Base-by-base conservation (phyloP, 2,797 vertebrate genomes). In the Morelia viridis region DNA sequence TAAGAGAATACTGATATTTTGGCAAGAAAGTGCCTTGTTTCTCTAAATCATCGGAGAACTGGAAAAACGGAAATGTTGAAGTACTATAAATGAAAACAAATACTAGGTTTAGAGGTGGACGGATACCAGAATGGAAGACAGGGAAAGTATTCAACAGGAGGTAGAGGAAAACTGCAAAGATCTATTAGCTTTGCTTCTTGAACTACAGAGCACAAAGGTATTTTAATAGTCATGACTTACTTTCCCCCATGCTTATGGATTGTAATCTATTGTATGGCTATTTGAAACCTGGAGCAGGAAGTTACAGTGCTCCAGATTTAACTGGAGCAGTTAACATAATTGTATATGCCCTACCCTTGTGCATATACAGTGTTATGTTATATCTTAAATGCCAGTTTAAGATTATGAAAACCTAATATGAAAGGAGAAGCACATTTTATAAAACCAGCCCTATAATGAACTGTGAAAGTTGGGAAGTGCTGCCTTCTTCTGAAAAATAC, bases 11-110 rank as follows among this genome's bases (percentile, higher is more conserved):
- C 86, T 86, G 56, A 9, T 22, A 31, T 86, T 60, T 31, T 58
- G 56, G 85, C 85, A 58, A 57, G 28, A 86, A 60, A 60, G 10
- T 58, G 31, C 57, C 56, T 86, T 35, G n/a, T 93, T 93, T 92
- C 90, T 19, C 94, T 95, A 94, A 94, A 90, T 93, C 96, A 95
- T 94, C 94, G 90, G 88, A 95, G 88, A 96, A 95, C 46, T 91
- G 90, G 58, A 17, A 19, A 95, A 93, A 91, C 56, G 92, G 96
- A 94, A 94, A 94, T 93, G 57, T 76, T 93, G 94, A 95, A 80
- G 92, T 90, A 86, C 90, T 92, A 94, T 96, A 96, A 94, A 93
- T 95, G 97, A 94, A 96, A 96, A 96, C 96, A 93, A 95, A 96
- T 53, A 85, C 64, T 87, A 95, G 93, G 95, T 90, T 87, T 50